A percentile compares a stretch with the other conserved stretches of the same genome.
Evolutionary conservation across 2,113 vertebrate species (phyloP).

Genomic region (Gambusia affinis): DNA sequence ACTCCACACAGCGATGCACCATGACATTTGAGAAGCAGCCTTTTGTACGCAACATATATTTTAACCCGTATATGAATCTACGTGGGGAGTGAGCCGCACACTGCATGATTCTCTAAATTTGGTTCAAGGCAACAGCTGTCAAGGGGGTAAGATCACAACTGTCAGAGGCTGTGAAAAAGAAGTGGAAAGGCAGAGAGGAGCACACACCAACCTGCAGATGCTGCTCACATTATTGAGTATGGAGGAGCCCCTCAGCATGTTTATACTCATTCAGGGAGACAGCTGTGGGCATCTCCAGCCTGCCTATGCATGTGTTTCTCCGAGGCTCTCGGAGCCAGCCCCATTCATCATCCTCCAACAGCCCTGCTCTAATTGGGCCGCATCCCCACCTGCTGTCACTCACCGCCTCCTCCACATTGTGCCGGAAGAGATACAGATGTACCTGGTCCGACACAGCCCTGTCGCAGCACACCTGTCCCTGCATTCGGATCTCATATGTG

Average conservation of each 20-base stretch:
- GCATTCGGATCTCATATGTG: conserved; percentile 80
- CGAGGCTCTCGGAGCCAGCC: conserved; percentile 69
- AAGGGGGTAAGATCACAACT: conserved; percentile 66
- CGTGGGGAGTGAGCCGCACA: conserved; percentile 39
- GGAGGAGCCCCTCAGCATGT: conserved; percentile 74
- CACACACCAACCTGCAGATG: conserved; percentile 58
- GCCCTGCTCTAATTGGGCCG: conserved; percentile 80
- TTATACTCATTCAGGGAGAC: conserved; percentile 79
- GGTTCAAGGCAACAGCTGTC: conserved; percentile 70
- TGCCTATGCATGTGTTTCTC: conserved; percentile 66
- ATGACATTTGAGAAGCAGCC: conserved; percentile 18
- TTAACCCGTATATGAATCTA: conserved; percentile 45
- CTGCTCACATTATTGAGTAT: conserved; percentile 67
- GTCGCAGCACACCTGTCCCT: conserved; percentile 55
- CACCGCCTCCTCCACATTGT: conserved; percentile 68
- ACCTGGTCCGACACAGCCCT: conserved; percentile 59
- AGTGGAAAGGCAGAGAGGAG: conserved; percentile 53
- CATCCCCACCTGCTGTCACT: conserved; percentile 82
- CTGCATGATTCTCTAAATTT: conserved; percentile 65
- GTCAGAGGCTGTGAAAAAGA: conserved; percentile 65
- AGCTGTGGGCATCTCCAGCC: conserved; percentile 75
- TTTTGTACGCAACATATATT: conserved; percentile 40
- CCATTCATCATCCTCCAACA: conserved; percentile 82
- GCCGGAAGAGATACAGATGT: conserved; percentile 77
- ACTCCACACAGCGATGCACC: conserved; percentile 8